Conservation (phyloP, 1,140 invertebrate species). For the Lepidostoma basale region DNA sequence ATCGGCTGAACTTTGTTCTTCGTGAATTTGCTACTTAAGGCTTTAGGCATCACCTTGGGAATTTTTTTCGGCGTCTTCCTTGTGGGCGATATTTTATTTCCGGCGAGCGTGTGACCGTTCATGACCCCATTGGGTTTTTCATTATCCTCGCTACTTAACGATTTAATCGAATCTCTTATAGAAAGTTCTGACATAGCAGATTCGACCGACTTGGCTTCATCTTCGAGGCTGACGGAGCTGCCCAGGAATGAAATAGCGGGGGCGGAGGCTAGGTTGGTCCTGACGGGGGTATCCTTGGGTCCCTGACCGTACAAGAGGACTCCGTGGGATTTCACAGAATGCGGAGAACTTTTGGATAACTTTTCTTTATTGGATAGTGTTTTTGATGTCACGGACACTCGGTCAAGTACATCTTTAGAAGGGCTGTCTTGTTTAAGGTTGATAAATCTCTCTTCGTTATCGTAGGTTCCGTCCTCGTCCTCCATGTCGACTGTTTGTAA, state of each 20-base stretch:
- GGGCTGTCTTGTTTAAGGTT: conserved; percentile 40
- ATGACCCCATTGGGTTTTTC: conserved; percentile 21
- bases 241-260: conserved; percentile 34
- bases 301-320: background rate
- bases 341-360: conserved; percentile 8
- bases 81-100: conserved; percentile 35
- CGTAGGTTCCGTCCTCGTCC: conserved; percentile 19
- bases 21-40: conserved; percentile 24
- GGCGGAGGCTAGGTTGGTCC: background rate
- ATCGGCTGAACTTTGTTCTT: conserved; percentile 42
- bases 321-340: conserved; percentile 31
- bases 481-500: conserved; percentile 20
- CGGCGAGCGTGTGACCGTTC: background rate
- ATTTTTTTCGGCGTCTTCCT: conserved; percentile 34
- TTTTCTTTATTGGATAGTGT: conserved; percentile 15
- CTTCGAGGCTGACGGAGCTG: conserved; percentile 37
- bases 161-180: conserved; percentile 28
- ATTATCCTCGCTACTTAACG: conserved; percentile 30
- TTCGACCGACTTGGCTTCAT: conserved; percentile 39
- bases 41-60: conserved; percentile 23
- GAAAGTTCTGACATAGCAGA: conserved; percentile 32
- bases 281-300: background rate
- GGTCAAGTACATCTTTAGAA: conserved; percentile 25
- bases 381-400: conserved; percentile 4
- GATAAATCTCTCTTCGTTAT: conserved; percentile 41